phyloP scores from a whole-genome alignment of 2,888 invertebrate genomes.

The Melanotus villosus region DNA sequence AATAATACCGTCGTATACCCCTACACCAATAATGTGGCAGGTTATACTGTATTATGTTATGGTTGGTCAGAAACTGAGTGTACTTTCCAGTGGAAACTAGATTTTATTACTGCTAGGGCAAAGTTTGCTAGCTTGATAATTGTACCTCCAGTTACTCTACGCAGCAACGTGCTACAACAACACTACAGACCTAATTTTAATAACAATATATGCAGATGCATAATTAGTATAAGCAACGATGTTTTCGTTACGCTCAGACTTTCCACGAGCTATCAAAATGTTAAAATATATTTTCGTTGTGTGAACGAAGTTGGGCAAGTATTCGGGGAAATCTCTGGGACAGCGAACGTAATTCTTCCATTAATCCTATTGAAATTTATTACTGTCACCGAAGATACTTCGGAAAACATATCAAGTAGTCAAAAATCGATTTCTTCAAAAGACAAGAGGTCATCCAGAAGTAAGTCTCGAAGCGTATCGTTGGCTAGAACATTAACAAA shows the following conservation, averaged over 20 bases:
- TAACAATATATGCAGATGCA: conserved; percentile 50
- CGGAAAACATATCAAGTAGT: background rate
- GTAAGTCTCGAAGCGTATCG: background rate
- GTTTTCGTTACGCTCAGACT: conserved; percentile 51
- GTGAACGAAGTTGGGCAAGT: conserved; percentile 44
- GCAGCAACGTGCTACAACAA: conserved; percentile 30
- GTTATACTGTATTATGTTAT: conserved; percentile 63
- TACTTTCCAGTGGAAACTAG: conserved; percentile 57
- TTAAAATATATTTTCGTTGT: conserved; percentile 49
- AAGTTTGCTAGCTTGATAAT: conserved; percentile 30
- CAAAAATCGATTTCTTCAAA: background rate
- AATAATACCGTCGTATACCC: conserved; percentile 54
- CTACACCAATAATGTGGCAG: conserved; percentile 57
- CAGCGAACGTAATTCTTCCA: conserved; percentile 49
- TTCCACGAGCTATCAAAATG: conserved; percentile 43
- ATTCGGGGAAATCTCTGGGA: conserved; percentile 48
- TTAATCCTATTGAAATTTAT: conserved; percentile 30
- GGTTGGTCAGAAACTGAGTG: conserved; percentile 55
- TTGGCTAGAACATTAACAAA: background rate
- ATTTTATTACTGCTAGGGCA: conserved; percentile 51
- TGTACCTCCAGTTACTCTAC: conserved; percentile 43
- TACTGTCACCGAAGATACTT: background rate
- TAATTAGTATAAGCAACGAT: conserved; percentile 47
- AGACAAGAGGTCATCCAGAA: background rate
- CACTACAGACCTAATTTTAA: conserved; percentile 53